Percentiles rank a stretch among this genome's conserved stretches.
Evolutionary conservation across 2,888 invertebrate genomes (phyloP).

Genomic region (Dendrolimus pini): DNA sequence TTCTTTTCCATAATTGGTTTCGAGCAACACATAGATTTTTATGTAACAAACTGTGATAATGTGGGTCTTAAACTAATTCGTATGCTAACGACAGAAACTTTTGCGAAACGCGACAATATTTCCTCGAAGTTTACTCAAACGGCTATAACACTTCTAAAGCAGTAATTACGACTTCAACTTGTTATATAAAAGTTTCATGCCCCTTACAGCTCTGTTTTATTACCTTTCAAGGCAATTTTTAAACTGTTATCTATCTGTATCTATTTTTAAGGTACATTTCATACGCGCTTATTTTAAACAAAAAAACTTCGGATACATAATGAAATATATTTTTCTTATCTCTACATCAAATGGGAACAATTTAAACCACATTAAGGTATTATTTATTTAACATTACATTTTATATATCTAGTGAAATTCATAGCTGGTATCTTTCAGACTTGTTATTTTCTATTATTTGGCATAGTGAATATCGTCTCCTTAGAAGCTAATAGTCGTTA

Average conservation of each 20-base stretch:
- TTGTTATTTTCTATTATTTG: constrained; percentile 44
- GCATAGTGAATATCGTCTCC: constrained; percentile 37
- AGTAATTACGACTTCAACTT: constrained; percentile 29
- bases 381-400: too few relatives aligned
- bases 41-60: too few relatives aligned
- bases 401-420: constrained; percentile 22
- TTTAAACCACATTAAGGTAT: too few relatives aligned
- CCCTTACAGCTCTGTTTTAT: constrained; percentile 7
- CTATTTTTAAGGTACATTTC: constrained; percentile 43
- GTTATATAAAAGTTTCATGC: constrained; percentile 24
- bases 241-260: constrained; percentile 16
- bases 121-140: constrained; percentile 19
- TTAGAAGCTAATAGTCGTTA: too few relatives aligned
- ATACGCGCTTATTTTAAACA: constrained; percentile 36
- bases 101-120: constrained; percentile 20
- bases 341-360: too few relatives aligned
- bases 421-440: constrained; percentile 29
- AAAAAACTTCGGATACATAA: constrained; percentile 22
- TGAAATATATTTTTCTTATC: constrained; percentile 17
- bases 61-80: constrained; percentile 12
- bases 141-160: constrained; percentile 20
- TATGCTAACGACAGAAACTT: constrained; percentile 30
- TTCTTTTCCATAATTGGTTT: too few relatives aligned
- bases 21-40: too few relatives aligned
- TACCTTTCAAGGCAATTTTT: constrained; percentile 6